Evolutionary conservation across 1,140 invertebrate species (phyloP).

Genomic region (Cotesia glomerata): DNA sequence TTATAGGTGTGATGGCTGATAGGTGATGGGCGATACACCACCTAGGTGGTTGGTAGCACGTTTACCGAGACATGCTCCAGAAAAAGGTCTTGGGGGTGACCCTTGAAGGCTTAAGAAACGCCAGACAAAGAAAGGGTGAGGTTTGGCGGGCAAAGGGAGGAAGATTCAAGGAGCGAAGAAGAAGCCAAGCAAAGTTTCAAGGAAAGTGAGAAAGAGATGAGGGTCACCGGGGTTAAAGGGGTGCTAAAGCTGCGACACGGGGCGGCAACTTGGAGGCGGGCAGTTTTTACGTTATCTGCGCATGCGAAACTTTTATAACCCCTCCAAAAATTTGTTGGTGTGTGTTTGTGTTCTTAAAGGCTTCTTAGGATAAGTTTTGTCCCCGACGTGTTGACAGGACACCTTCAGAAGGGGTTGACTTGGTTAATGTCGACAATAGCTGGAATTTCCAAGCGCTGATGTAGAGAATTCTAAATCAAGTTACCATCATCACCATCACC

Average conservation of each 20-base stretch:
- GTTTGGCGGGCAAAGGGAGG: background rate
- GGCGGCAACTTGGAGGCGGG: conserved; percentile 51
- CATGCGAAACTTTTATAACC: conserved; percentile 60
- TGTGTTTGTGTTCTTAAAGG: conserved; percentile 57
- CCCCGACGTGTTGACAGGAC: conserved; percentile 35
- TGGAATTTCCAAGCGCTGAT: background rate
- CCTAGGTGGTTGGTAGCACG: conserved; percentile 43
- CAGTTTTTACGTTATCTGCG: conserved; percentile 57
- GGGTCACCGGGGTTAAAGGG: conserved; percentile 27
- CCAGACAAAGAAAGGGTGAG: background rate
- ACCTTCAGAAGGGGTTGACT: conserved; percentile 4
- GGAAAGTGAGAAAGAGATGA: conserved; percentile 34
- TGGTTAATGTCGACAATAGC: background rate
- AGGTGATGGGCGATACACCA: conserved; percentile 30
- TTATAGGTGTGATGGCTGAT: background rate
- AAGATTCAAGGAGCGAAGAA: conserved; percentile 19
- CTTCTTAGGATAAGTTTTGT: conserved; percentile 63
- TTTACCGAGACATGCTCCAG: conserved; percentile 50
- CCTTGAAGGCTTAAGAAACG: conserved; percentile 39
- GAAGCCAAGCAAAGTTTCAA: conserved; percentile 12
- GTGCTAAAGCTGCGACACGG: conserved; percentile 28
- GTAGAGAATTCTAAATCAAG: too few relatives aligned
- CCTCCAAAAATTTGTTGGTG: conserved; percentile 19
- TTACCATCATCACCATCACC: too few relatives aligned
- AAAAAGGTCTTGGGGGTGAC: conserved; percentile 49